phyloP scores from a whole-genome alignment of 2,888 invertebrate genomes.

The Oligia strigilis region DNA sequence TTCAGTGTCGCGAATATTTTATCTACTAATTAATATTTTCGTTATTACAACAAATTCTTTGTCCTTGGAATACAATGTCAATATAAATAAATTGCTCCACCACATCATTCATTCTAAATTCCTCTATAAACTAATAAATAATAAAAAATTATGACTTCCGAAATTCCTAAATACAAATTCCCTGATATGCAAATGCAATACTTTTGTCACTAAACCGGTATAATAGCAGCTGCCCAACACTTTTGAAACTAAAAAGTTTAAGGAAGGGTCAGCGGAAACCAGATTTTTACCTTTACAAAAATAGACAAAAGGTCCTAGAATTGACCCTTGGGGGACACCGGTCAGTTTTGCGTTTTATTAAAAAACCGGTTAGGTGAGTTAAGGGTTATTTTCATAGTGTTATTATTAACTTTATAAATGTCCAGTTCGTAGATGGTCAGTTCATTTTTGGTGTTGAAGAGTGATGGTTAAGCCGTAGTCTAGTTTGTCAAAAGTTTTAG shows the following conservation, averaged over 20 bases:
- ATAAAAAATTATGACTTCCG: conserved; percentile 48
- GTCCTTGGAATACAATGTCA: background rate
- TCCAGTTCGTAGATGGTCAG: conserved; percentile 81
- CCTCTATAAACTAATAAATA: conserved; percentile 38
- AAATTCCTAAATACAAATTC: conserved; percentile 62
- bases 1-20: background rate
- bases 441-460: conserved; percentile 76
- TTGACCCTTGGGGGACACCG: conserved; percentile 88
- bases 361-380: conserved; percentile 83
- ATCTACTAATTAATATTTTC: background rate
- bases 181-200: conserved; percentile 65
- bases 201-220: conserved; percentile 78
- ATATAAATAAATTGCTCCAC: conserved; percentile 1
- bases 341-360: conserved; percentile 81
- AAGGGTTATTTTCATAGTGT: conserved; percentile 81
- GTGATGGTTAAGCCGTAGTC: conserved; percentile 66
- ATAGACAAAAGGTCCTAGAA: conserved; percentile 79
- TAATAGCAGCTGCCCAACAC: conserved; percentile 81
- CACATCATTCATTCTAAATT: conserved; percentile 31
- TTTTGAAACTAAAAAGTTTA: conserved; percentile 80
- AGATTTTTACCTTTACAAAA: conserved; percentile 88
- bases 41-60: background rate
- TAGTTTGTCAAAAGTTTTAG: conserved; percentile 59
- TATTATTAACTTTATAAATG: conserved; percentile 75
- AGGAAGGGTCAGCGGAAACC: conserved; percentile 88